phyloP scores from a whole-genome alignment of 2,797 vertebrate species.

The Agapornis canus region DNA sequence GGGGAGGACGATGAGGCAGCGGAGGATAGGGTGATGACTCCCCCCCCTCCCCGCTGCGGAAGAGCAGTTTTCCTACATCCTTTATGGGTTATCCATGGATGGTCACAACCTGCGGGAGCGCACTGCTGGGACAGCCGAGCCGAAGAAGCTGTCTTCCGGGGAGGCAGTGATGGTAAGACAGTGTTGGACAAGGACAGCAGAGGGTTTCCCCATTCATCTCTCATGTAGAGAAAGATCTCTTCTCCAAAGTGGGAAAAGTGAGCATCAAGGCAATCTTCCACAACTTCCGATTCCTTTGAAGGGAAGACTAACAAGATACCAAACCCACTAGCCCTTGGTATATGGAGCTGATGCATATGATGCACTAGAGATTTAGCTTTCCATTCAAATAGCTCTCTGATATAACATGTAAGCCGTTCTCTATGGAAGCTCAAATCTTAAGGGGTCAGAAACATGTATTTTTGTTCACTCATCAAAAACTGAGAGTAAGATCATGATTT shows the following conservation, averaged over 20 bases:
- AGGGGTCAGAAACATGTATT: not conserved
- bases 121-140: not conserved
- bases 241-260: not conserved
- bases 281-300: not conserved
- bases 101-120: rapidly evolving
- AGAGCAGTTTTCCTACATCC: not conserved
- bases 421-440: not conserved
- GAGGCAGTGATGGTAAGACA: not conserved
- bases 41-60: not conserved
- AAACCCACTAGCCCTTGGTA: not conserved
- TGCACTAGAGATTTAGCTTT: not conserved
- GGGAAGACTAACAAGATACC: not conserved
- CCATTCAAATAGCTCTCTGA: not conserved
- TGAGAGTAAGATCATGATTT: not conserved
- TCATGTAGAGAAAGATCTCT: no score
- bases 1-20: not conserved
- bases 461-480: not conserved
- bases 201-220: not conserved
- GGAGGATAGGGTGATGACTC: not conserved
- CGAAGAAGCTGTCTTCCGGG: not conserved
- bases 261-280: not conserved
- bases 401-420: not conserved
- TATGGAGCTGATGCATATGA: not conserved
- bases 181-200: not conserved
- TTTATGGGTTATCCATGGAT: not conserved